These are phyloP conservation scores for Drosophila asahinai DNA, from an alignment of 1,140 invertebrate species.

Conservation along the genomic window DNA sequence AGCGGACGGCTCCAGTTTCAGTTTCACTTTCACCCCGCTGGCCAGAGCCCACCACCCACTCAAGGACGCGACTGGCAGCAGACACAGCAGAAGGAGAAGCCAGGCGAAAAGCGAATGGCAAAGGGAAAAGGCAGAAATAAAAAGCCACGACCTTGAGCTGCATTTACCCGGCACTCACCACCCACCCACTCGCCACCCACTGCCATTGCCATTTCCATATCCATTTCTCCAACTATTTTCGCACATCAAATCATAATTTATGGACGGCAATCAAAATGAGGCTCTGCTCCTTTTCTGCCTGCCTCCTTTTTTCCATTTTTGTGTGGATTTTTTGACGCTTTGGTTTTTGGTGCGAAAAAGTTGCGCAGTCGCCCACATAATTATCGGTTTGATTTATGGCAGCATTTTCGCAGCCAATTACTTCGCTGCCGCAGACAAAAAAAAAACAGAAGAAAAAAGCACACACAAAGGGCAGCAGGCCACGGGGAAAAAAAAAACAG, in stretches of 20 bases:
- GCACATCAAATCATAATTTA: slow-evolving; percentile 80
- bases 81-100: slow-evolving; percentile 13
- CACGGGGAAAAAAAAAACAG: background rate
- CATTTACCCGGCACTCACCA: slow-evolving; percentile 21
- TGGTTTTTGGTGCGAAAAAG: slow-evolving; percentile 40
- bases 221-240: slow-evolving; percentile 66
- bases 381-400: slow-evolving; percentile 81
- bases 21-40: slow-evolving; percentile 17
- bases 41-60: slow-evolving; percentile 12
- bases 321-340: slow-evolving; percentile 23
- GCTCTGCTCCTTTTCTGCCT: background rate
- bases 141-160: slow-evolving; percentile 50
- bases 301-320: background rate
- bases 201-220: slow-evolving; percentile 20
- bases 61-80: slow-evolving; percentile 45
- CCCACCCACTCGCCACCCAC: slow-evolving; percentile 2
- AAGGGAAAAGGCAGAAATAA: slow-evolving; percentile 5
- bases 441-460: slow-evolving; percentile 20
- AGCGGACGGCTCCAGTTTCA: slow-evolving; percentile 45
- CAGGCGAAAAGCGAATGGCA: background rate
- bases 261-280: slow-evolving; percentile 61
- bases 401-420: slow-evolving; percentile 82
- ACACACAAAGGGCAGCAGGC: background rate
- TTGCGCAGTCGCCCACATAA: slow-evolving; percentile 77
- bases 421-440: slow-evolving; percentile 50